Evolutionary conservation across 2,113 vertebrate genomes (phyloP), one percentile per base, ranked within the genome.

Genomic region (Chloroceryle aenea): DNA sequence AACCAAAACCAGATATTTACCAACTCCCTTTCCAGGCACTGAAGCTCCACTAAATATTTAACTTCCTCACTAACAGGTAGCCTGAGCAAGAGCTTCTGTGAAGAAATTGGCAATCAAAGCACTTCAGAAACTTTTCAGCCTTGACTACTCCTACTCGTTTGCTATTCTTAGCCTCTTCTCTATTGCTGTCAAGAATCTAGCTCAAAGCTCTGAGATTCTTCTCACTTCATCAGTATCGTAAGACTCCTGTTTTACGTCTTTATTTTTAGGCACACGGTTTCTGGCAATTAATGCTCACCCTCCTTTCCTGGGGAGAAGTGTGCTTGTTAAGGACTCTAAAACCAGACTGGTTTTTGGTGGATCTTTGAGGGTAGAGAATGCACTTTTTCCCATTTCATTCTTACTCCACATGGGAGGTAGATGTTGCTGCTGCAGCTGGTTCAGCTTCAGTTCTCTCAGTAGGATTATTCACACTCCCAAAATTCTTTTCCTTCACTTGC

Each of bases 111-210:
- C 93, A 91, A 94, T 94, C 78, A 91, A 91, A 98, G 89, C 80
- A 89, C 94, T 97, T 96, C 47, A 97, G 93, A 97, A 98, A 94
- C 82, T 96, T 97, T 95, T 97, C 91, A 94, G 72, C 96, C 96
- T 96, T 94, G 87, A 78, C 86, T 87, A 93, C 97, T 97, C 98
- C 97, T 97, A 98, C 97, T 66, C 94, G 4, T 85, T 97, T 55
- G 78, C 97, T 98, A 97, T 98, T 98, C 97, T 97, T 90, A 80
- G 93, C 74, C 58, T 80, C 12, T 56, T 94, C 93, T 85, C 67
- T 88, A 61, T 97, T 95, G 93, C 94, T 81, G 78, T 97, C 93
- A 97, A 94, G 95, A 93, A 78, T 86, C 78, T 90, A 96, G 93
- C 95, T 96, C 87, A 83, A 74, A 95, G 82, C 95, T 91, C 96